Base-by-base conservation (phyloP, 1,140 invertebrate genomes). In the Pristionchus pacificus region DNA sequence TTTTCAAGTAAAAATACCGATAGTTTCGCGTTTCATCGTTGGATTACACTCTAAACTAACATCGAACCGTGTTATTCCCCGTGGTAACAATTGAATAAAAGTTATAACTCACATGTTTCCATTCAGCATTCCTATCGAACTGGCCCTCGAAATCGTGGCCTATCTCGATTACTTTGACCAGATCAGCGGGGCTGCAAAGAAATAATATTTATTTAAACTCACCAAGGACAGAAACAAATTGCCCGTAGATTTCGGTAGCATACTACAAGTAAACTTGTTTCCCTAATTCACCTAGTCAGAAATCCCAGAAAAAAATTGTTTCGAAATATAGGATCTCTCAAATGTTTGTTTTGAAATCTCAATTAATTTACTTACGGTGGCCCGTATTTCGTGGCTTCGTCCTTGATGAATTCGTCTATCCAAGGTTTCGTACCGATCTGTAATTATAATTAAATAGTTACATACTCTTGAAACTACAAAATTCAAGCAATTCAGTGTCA, bases 361-460 rank as follows among this genome's bases (percentile, higher is more conserved):
- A n/a, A n/a, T n/a, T n/a, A n/a, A n/a, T n/a, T n/a, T 60, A 30
- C 63, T 72, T 59, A 74, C 73, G 70, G 70, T 25, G 59, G 38
- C 2, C 64, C 62, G n/a, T n/a, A n/a, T n/a, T n/a, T n/a, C n/a
- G n/a, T n/a, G n/a, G 30, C 14, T 27, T 74, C 68, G 28, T 29
- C 28, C 2, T 13, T 66, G 10, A 6, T n/a, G 28, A 71, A 61
- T 24, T 72, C 15, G 1, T 71, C 25, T 25, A 74, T 72, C 70
- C 73, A 74, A 15, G 31, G 28, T 55, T 59, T 57, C 1, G 73
- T 74, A 2, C 70, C 68, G 30, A 74, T 19, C 38, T 49, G 38
- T 19, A 49, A 49, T n/a, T n/a, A n/a, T 49, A 49, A 6, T 10
- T 19, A 19, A 6, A 49, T 6, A 49, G 38, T 49, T 10, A 19